These are phyloP conservation scores for Nerophis ophidion DNA, from an alignment of 2,113 vertebrate species.

Conservation along the genomic window DNA sequence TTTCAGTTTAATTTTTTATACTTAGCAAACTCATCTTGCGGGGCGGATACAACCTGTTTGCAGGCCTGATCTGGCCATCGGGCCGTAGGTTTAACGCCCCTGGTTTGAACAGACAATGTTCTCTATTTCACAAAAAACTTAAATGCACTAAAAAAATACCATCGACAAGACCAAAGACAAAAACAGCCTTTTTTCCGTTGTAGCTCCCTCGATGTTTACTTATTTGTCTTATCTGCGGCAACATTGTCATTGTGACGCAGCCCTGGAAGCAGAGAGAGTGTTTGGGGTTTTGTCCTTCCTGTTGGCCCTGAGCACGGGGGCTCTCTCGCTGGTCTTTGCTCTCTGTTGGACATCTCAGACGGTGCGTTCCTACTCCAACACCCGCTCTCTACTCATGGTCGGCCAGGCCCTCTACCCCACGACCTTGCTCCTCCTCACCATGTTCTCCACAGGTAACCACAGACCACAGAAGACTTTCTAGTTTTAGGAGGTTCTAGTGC, in stretches of 20 bases:
- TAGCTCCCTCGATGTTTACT: not conserved
- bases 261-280: conserved; percentile 58
- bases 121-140: not conserved
- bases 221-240: not conserved
- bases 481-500: not conserved
- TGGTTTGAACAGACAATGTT: not conserved
- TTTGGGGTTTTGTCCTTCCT: conserved; percentile 69
- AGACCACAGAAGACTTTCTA: not conserved
- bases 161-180: not conserved
- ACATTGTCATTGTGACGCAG: conserved; percentile 36
- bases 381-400: conserved; percentile 64
- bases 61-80: no score
- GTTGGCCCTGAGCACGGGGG: conserved; percentile 64
- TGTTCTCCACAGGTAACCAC: conserved; percentile 66
- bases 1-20: no score
- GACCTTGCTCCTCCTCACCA: conserved; percentile 69
- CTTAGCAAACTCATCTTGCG: no score
- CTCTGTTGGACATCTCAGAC: conserved; percentile 72
- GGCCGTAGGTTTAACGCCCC: no score
- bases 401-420: conserved; percentile 67
- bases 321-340: conserved; percentile 70
- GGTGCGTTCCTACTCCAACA: conserved; percentile 70
- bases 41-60: no score
- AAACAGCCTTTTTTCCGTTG: not conserved
- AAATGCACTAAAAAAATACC: not conserved